These are phyloP conservation scores for Dicrurus megarhynchus DNA, from an alignment of 2,113 vertebrate genomes.

Conservation along the genomic window DNA sequence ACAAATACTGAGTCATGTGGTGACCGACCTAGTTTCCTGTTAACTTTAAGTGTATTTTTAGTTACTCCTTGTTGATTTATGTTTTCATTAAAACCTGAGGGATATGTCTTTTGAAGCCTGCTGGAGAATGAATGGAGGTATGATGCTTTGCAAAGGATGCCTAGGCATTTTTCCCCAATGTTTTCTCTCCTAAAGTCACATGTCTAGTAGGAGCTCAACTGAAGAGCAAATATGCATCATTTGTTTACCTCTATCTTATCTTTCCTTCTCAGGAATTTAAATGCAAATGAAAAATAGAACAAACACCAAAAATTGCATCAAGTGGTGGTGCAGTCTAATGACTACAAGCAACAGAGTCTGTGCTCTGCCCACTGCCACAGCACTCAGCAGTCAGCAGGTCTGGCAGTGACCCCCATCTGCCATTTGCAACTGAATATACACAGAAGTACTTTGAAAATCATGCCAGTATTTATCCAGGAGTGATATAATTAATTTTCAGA, in stretches of 20 bases:
- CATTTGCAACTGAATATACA: constrained; percentile 25
- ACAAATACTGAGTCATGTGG: constrained; percentile 16
- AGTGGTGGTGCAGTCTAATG: constrained; percentile 33
- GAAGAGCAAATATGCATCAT: constrained; percentile 60
- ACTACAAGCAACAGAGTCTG: constrained; percentile 22
- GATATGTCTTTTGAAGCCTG: constrained; percentile 18
- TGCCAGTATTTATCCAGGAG: constrained; percentile 23
- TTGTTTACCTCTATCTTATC: constrained; percentile 69
- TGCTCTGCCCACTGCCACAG: constrained; percentile 54
- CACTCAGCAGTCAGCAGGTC: constrained; percentile 20
- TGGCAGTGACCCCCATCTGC: background rate
- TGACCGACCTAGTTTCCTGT: constrained; percentile 54
- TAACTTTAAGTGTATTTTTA: constrained; percentile 42
- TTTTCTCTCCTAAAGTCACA: constrained; percentile 4
- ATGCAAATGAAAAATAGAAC: constrained; percentile 67
- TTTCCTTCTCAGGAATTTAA: constrained; percentile 68
- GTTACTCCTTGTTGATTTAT: constrained; percentile 63
- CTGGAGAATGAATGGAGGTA: constrained; percentile 20
- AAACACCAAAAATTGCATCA: constrained; percentile 52
- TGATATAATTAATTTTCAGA: constrained; percentile 16
- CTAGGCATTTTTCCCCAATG: background rate
- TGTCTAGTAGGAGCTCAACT: constrained; percentile 47
- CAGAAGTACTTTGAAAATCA: constrained; percentile 27
- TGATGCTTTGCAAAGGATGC: constrained; percentile 1
- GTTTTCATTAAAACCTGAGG: constrained; percentile 65